These are phyloP conservation scores for Ophioninae sp. DNA, from an alignment of 2,888 invertebrate species.

Conservation along the genomic window DNA sequence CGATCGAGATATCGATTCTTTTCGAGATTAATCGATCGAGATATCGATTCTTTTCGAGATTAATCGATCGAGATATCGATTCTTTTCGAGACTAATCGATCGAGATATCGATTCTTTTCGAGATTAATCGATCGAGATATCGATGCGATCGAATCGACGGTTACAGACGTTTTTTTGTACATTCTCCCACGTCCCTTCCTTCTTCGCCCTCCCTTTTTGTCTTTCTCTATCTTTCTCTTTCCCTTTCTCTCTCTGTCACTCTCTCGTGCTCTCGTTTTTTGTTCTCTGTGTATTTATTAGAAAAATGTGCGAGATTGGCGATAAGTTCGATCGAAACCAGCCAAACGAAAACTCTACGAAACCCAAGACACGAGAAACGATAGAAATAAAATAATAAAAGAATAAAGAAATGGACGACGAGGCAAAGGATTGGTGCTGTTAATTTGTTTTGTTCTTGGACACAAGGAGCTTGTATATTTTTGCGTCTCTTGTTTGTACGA, in stretches of 20 bases:
- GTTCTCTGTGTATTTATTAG: slow-evolving; percentile 30
- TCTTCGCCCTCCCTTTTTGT: slow-evolving; percentile 2
- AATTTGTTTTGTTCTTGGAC: slow-evolving; percentile 73
- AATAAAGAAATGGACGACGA: slow-evolving; percentile 26
- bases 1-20: slow-evolving; percentile 1
- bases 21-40: too few species aligned
- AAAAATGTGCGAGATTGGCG: slow-evolving; percentile 23
- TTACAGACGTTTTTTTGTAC: slow-evolving; percentile 22
- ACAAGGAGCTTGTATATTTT: slow-evolving; percentile 78
- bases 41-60: slow-evolving; percentile 14
- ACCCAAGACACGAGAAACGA: slow-evolving; percentile 9
- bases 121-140: slow-evolving; percentile 25
- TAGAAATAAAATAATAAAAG: slow-evolving; percentile 24
- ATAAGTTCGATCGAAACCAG: slow-evolving; percentile 12
- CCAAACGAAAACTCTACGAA: slow-evolving; percentile 26
- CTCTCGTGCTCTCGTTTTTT: slow-evolving; percentile 5
- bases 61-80: slow-evolving; percentile 23
- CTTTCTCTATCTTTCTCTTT: neutral
- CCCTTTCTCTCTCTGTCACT: neutral
- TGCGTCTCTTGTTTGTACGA: slow-evolving; percentile 79
- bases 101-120: slow-evolving; percentile 10
- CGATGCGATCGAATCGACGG: slow-evolving; percentile 8
- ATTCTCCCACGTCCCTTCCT: slow-evolving; percentile 14
- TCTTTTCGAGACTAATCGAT: slow-evolving; percentile 30
- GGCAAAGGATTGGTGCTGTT: slow-evolving; percentile 76